Conservation (phyloP, 1,140 invertebrate genomes). For the Thaumatotibia leucotreta region DNA sequence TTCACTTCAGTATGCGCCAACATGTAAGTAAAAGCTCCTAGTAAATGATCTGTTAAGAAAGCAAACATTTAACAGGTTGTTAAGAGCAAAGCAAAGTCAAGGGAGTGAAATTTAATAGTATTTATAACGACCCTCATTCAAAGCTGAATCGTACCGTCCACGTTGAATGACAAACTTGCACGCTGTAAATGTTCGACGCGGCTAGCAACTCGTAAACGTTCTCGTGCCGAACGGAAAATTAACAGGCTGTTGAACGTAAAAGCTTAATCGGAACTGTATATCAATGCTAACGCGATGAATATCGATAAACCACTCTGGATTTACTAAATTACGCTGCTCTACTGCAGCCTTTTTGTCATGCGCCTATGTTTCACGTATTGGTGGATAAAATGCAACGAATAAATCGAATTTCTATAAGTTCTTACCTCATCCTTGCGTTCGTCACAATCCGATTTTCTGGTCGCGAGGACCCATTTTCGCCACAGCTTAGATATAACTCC, state of each 20-base stretch:
- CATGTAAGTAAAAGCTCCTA: too few relatives aligned
- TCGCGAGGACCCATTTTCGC: slow-evolving; percentile 88
- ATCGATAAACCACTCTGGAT: neutral
- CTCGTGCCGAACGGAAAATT: neutral
- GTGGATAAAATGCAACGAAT: neutral
- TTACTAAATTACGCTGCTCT: neutral
- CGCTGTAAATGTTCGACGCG: neutral
- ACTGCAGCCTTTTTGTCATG: neutral
- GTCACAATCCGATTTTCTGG: slow-evolving; percentile 51
- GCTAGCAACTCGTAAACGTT: neutral
- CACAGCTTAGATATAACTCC: slow-evolving; percentile 93
- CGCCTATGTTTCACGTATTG: neutral
- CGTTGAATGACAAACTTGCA: slow-evolving; percentile 1
- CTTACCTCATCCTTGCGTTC: slow-evolving; percentile 51
- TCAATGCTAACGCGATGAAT: neutral
- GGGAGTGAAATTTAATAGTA: neutral
- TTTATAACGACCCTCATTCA: neutral
- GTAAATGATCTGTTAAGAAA: too few relatives aligned
- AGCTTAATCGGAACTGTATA: slow-evolving; percentile 3
- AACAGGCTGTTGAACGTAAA: slow-evolving; percentile 2
- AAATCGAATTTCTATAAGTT: slow-evolving; percentile 5
- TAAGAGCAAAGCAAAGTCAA: neutral
- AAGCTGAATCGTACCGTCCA: neutral
- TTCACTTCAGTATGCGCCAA: too few relatives aligned
- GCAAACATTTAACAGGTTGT: too few relatives aligned